A percentile compares a stretch with the other conserved stretches of the same genome.
Conservation (phyloP, 2,888 invertebrate species). For the Cartodere bifasciata region DNA sequence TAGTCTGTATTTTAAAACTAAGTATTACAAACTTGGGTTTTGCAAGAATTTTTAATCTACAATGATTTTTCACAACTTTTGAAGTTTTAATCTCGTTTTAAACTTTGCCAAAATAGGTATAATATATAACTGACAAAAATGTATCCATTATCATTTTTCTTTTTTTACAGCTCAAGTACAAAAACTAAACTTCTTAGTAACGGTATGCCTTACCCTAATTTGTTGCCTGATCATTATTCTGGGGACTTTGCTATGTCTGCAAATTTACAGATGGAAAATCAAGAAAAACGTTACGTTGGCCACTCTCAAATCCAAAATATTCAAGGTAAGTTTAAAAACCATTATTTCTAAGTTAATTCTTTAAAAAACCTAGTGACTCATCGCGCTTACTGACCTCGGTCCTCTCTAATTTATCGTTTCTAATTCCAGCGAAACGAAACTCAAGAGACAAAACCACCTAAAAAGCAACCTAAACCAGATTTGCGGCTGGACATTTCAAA, state of each 20-base stretch:
- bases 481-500: conserved; percentile 22
- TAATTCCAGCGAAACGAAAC: too few species aligned
- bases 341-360: too few species aligned
- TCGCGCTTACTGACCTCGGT: too few species aligned
- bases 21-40: not conserved
- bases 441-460: too few species aligned
- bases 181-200: conserved; percentile 24
- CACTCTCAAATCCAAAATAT: conserved; percentile 24
- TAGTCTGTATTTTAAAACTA: not conserved
- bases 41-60: not conserved
- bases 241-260: conserved; percentile 20
- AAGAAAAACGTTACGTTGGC: conserved; percentile 29
- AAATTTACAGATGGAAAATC: conserved; percentile 29
- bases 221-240: conserved; percentile 25
- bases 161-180: conserved; percentile 25
- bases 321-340: conserved; percentile 20
- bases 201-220: conserved; percentile 24
- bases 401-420: too few species aligned
- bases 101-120: too few species aligned
- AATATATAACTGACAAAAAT: not conserved
- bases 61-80: not conserved
- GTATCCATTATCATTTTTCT: conserved; percentile 5
- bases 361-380: too few species aligned
- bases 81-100: not conserved
- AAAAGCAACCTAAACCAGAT: conserved; percentile 20